Evolutionary conservation across 2,113 vertebrate species (phyloP).

Genomic region (Vimba vimba): DNA sequence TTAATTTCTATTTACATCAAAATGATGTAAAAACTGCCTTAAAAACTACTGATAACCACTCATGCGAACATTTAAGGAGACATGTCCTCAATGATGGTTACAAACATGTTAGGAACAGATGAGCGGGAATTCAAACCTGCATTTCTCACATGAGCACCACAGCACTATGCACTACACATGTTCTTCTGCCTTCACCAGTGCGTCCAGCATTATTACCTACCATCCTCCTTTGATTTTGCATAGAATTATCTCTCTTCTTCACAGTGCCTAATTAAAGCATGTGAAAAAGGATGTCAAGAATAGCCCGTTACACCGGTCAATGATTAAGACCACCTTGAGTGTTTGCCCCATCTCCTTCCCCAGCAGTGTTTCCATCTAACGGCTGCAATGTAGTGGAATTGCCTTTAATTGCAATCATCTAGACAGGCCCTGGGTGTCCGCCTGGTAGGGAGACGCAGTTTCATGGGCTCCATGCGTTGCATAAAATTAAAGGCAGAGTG

Average conservation of each 20-base stretch:
- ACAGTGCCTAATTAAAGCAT: constrained; percentile 46
- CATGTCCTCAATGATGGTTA: neutral
- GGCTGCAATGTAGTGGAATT: constrained; percentile 64
- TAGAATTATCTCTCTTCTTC: constrained; percentile 36
- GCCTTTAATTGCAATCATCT: constrained; percentile 82
- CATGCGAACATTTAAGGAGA: neutral
- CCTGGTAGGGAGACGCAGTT: constrained; percentile 43
- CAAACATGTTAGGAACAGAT: neutral
- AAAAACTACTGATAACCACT: neutral
- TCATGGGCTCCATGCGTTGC: constrained; percentile 68
- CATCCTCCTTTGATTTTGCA: constrained; percentile 1
- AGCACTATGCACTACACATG: neutral
- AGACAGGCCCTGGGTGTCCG: constrained; percentile 55
- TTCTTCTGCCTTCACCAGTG: constrained; percentile 2
- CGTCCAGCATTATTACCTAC: constrained; percentile 17
- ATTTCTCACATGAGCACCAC: neutral
- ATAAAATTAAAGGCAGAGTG: constrained; percentile 72
- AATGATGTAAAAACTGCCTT: neutral
- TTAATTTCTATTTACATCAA: no score
- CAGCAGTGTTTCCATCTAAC: constrained; percentile 47
- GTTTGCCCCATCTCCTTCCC: constrained; percentile 55
- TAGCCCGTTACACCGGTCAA: constrained; percentile 43
- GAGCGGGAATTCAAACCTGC: neutral
- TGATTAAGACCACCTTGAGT: constrained; percentile 72
- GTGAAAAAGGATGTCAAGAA: constrained; percentile 37